Percentiles rank a stretch among this genome's conserved stretches.
Evolutionary conservation across 2,797 vertebrate genomes (phyloP).

Genomic region (Malurus leucopterus): DNA sequence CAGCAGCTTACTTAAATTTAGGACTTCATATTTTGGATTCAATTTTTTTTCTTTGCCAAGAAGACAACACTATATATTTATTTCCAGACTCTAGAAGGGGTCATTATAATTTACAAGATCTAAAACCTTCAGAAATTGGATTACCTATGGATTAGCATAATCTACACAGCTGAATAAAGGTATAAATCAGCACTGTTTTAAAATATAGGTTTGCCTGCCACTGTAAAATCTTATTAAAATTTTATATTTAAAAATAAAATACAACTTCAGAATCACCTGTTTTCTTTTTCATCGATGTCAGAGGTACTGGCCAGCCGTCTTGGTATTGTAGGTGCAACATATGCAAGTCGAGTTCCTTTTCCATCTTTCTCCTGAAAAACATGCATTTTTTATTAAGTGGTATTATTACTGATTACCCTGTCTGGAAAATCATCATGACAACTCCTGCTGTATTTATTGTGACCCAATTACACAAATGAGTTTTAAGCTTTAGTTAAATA

Average conservation of each 20-base stretch:
- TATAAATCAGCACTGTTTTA: background rate
- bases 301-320: constrained; percentile 92
- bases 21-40: background rate
- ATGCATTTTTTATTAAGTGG: background rate
- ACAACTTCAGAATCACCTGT: constrained; percentile 77
- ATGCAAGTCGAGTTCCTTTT: constrained; percentile 89
- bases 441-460: background rate
- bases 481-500: background rate
- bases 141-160: background rate
- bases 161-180: background rate
- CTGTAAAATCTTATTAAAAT: background rate
- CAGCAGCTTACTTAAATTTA: background rate
- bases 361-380: constrained; percentile 86
- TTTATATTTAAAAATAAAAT: background rate
- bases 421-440: background rate
- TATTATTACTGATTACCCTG: background rate
- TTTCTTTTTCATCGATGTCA: constrained; percentile 96
- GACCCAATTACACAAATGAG: fast-evolving
- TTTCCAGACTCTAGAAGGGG: background rate
- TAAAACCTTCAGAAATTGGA: background rate
- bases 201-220: background rate
- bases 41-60: background rate
- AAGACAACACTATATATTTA: background rate
- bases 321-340: constrained; percentile 93
- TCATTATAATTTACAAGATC: background rate